These are phyloP conservation scores for Orientallactaga sibirica DNA, from an alignment of 2,797 vertebrate species.

Conservation along the genomic window DNA sequence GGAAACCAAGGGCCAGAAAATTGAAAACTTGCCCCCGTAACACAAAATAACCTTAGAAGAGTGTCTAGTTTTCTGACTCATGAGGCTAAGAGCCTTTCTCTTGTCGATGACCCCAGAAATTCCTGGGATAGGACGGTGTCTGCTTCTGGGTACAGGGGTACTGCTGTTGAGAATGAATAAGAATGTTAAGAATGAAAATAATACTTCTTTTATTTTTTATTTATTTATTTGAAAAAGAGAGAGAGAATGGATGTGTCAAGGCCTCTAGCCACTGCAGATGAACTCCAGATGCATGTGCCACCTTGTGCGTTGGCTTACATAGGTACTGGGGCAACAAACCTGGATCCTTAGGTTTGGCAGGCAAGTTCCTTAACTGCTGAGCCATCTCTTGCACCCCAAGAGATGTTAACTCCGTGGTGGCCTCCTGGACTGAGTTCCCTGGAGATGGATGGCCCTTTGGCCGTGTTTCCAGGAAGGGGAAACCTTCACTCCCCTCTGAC, in stretches of 20 bases:
- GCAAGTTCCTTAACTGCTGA: too few species aligned
- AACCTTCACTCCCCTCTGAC: conserved; percentile 7
- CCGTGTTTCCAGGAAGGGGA: conserved; percentile 16
- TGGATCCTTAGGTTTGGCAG: too few species aligned
- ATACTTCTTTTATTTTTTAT: too few species aligned
- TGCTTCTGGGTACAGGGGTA: background rate
- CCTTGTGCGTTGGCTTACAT: too few species aligned
- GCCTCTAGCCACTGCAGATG: too few species aligned
- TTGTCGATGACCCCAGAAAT: background rate
- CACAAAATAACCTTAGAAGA: background rate
- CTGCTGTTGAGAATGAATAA: background rate
- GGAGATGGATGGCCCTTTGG: background rate
- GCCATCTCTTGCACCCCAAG: too few species aligned
- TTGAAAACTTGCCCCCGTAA: background rate
- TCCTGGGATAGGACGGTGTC: background rate
- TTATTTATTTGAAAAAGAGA: too few species aligned
- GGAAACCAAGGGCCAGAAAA: background rate
- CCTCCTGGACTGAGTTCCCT: background rate
- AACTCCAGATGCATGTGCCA: too few species aligned
- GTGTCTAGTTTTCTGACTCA: background rate
- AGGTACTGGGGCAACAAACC: too few species aligned
- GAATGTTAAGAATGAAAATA: too few species aligned
- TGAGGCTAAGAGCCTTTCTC: background rate
- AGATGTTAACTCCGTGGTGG: background rate
- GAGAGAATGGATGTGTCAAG: too few species aligned